phyloP scores from a whole-genome alignment of 2,888 invertebrate species.

The Neuroscelio doddi region DNA sequence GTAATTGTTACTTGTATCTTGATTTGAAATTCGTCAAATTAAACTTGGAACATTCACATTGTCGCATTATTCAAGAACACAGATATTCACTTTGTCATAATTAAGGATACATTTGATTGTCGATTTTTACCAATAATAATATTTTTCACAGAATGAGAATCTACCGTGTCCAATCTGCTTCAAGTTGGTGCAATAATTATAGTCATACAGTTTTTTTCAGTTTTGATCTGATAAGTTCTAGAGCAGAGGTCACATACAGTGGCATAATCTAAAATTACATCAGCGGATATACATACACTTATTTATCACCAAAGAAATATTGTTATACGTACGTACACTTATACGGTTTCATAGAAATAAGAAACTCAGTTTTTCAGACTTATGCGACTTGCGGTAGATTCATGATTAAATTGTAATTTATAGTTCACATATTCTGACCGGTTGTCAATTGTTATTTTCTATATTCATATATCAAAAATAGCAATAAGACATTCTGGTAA shows the following conservation, averaged over 20 bases:
- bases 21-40: no score
- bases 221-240: constrained; percentile 22
- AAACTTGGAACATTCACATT: no score
- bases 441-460: constrained; percentile 29
- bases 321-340: constrained; percentile 5
- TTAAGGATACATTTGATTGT: no score
- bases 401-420: constrained; percentile 30
- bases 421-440: constrained; percentile 33
- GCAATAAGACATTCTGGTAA: background rate
- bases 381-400: constrained; percentile 5
- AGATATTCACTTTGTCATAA: no score
- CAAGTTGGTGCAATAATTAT: constrained; percentile 21
- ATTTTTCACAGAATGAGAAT: no score
- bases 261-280: constrained; percentile 41
- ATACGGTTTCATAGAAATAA: constrained; percentile 25
- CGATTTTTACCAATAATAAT: background rate
- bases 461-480: constrained; percentile 7
- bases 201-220: constrained; percentile 10
- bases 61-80: no score
- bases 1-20: no score
- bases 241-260: constrained; percentile 25
- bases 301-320: constrained; percentile 7
- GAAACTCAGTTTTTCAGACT: constrained; percentile 12
- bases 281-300: constrained; percentile 11
- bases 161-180: no score